Evolutionary conservation across 2,113 vertebrate genomes (phyloP), one percentile per base, ranked within the genome.

Genomic region (Phylloscopus trochiloides): DNA sequence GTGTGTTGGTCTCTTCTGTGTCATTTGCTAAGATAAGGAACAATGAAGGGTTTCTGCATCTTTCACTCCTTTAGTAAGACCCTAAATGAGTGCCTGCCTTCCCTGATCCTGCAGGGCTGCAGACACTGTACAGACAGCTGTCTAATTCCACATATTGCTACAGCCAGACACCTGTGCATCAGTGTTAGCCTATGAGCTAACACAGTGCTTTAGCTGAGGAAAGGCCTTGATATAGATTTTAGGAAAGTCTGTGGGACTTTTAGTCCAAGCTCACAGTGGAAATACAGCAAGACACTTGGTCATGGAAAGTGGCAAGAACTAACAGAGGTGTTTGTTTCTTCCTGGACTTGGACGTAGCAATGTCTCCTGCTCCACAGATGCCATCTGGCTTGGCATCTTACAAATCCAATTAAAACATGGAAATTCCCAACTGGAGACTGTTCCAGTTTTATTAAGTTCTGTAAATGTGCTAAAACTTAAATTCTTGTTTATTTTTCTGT

Each of bases 151-250:
- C 2, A 0, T 28, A 9, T 2, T 79, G 40, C 36, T 72, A 6
- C 21, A 34, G 71, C 34, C 25, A 54, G 15, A 25, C 22, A 7
- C 7, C 32, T 42, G 25, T 36, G 38, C 25, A 11, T 77, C n/a
- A 32, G 29, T 18, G 6, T 34, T 45, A 34, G 47, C 3, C 0
- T 24, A 0, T 58, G 12, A 63, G 26, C 31, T 70, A 40, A 40
- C 1, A 2, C 14, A 21, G 1, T 43, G 25, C 63, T 82, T 57
- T 40, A 76, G 9, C 25, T n/a, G 11, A 68, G 54, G 45, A 47
- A 68, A 36, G 45, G 20, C 9, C 58, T 79, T 79, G 32, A 28
- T 38, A 8, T 0, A 55, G 38, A 24, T 72, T 75, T 76, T 43
- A 16, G 36, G 18, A 61, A 66, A 70, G 47, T 24, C 61, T 47